Evolutionary conservation across 2,113 vertebrate genomes (phyloP).

Genomic region (Tretioscincus oriximinensis): DNA sequence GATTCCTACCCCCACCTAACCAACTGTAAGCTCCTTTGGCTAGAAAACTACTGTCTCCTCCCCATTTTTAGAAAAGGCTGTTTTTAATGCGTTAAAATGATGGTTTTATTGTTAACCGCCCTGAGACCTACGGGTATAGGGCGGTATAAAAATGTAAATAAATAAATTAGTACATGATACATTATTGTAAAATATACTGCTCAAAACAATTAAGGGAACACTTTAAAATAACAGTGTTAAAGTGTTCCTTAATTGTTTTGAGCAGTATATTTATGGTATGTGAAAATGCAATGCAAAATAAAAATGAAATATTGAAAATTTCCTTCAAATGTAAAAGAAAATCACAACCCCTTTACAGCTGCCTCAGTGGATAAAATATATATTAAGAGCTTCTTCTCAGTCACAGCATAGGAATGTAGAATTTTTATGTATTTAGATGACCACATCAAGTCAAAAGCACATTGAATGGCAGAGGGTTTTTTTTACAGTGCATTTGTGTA

Average conservation of each 20-base stretch:
- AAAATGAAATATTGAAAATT: background rate
- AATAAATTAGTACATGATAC: background rate
- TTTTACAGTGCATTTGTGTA: background rate
- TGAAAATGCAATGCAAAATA: conserved; percentile 23
- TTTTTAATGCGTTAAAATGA: no score
- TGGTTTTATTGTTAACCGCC: no score
- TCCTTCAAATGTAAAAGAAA: conserved; percentile 2
- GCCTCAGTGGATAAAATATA: background rate
- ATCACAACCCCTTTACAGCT: background rate
- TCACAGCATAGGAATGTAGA: background rate
- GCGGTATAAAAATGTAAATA: no score
- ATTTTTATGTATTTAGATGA: conserved; percentile 5
- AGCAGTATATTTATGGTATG: background rate
- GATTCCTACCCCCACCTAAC: background rate
- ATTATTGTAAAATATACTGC: background rate
- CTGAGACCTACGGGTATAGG: no score
- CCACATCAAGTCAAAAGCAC: background rate
- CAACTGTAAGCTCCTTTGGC: background rate
- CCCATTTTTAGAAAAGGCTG: no score
- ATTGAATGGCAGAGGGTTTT: background rate
- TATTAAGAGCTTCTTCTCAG: background rate
- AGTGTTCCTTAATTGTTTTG: no score
- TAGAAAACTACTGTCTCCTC: no score
- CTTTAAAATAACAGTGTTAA: no score
- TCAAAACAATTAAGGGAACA: no score